Percentiles rank a stretch among this genome's conserved stretches.
Evolutionary conservation across 2,888 invertebrate species (phyloP).

Genomic region (Tholera decimalis): DNA sequence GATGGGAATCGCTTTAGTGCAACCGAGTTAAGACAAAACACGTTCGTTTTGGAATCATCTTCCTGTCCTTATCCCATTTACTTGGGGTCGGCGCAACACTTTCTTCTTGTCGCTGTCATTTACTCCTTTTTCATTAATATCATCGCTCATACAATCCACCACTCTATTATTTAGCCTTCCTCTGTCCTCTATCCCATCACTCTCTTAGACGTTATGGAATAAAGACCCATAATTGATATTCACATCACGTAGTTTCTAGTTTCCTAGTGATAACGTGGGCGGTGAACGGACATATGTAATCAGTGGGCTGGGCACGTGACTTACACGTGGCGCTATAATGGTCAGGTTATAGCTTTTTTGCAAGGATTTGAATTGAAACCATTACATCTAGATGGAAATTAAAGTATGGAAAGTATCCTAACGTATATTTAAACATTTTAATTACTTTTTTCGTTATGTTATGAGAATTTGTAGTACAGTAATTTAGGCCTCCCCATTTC

Average conservation of each 20-base stretch:
- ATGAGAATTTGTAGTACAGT: no score
- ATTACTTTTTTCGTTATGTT: no score
- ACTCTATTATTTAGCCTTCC: no score
- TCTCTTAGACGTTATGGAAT: slow-evolving; percentile 7
- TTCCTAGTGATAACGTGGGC: slow-evolving; percentile 48
- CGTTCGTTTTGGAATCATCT: slow-evolving; percentile 7
- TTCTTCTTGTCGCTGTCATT: no score
- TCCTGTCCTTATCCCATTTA: no score
- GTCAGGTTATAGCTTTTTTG: slow-evolving; percentile 8
- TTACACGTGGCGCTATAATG: slow-evolving; percentile 28
- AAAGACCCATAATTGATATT: slow-evolving; percentile 25
- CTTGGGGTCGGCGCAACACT: no score
- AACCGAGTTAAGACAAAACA: background rate
- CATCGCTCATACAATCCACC: no score
- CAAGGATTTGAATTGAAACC: background rate
- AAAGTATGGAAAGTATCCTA: no score
- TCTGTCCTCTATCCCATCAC: no score
- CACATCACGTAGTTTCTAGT: slow-evolving; percentile 18
- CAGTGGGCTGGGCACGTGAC: slow-evolving; percentile 32
- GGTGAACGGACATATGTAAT: slow-evolving; percentile 29
- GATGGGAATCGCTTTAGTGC: background rate
- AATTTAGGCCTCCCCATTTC: no score
- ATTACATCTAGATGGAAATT: background rate
- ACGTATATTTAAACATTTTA: no score
- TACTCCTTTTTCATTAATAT: no score